Evolutionary conservation across 2,888 invertebrate species (phyloP), one percentile per base, ranked within the genome.

Genomic region (Nomada ferruginata): DNA sequence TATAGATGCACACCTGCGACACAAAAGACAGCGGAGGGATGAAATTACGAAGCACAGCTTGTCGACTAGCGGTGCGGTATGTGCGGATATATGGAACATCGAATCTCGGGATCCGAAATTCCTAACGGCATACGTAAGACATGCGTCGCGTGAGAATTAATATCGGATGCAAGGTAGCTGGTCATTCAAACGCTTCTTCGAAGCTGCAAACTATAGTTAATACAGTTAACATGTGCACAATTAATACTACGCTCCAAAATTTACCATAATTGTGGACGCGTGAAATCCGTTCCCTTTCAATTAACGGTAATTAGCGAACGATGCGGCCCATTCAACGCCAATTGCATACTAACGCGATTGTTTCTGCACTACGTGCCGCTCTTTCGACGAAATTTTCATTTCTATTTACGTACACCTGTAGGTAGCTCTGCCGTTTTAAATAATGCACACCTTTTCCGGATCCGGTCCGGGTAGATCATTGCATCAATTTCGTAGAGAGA

Each of bases 31-130:
- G 52, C 63, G 71, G 61, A 60, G 36, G 76, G 82, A 76, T 68
- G 63, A 81, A 82, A 82, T 76, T 69, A 59, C 71, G 71, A 82
- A 81, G 82, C 76, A 68, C 61, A 71, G 76, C 76, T 81, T 64
- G 70, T 36, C 36, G 63, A 61, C 36, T 20, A 59, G 36, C 53
- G 81, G 65, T 15, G 52, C 20, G 74, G 81, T 68, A 74, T 69
- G 69, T 18, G 47, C 53, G 59, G 57, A 59, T 82, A 80, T 29
- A 69, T 60, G 81, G 76, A 71, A 75, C 53, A 71, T 50, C 42
- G 52, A 53, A 44, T 70, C n/a, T 52, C 47, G 36, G 64, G 42
- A 74, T 68, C 36, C 44, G 18, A 60, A 61, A 82, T 81, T 80
- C 81, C 70, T 70, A 44, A 60, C 47, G 65, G 63, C 68, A 57